Evolutionary conservation across 2,888 invertebrate genomes (phyloP), one percentile per base, ranked within the genome.

Genomic region (Schrankia costaestrigalis): DNA sequence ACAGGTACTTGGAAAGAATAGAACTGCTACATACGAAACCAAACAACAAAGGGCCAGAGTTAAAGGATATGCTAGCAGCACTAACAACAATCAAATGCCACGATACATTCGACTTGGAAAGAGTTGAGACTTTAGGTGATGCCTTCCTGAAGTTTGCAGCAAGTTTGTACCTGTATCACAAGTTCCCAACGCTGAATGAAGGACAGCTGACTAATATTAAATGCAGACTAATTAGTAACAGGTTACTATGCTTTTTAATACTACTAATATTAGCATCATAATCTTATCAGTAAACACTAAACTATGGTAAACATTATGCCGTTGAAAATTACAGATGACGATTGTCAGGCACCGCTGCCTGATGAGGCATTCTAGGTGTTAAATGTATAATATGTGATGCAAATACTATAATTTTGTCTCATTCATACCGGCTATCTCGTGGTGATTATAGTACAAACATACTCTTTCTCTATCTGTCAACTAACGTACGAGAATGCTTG

Each of bases 51-150:
- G 90, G 90, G 0, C 90, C 90, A 0, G 86, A 90, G 40, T 62
- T 89, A 4, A 67, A 78, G 0, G 86, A 86, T 31, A 52, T 90
- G 0, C 61, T 89, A 19, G 72, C 90, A 64, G 93, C 95, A 0
- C 66, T 97, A 1, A 95, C 95, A 0, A 89, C 93, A 1, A 91
- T 92, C 18, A 90, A 90, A 38, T 91, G 94, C 0, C 89, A 92
- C 43, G 97, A 97, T 61, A 89, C 90, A 3, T 91, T 96, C 46
- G 90, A 95, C 67, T 74, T 95, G 54, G 97, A 98, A 68, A 84
- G 96, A 1, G 81, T 93, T 8, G 97, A 97, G 77, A 95, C 95
- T 0, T 89, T 98, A 2, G 98, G 97, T 0, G 97, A 98, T 72
- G 93, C 96, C 0, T 95, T 94, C 73, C 82, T 98, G 4, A 97